Evolutionary conservation across 2,797 vertebrate genomes (phyloP).

Genomic region (Phoebastria nigripes): DNA sequence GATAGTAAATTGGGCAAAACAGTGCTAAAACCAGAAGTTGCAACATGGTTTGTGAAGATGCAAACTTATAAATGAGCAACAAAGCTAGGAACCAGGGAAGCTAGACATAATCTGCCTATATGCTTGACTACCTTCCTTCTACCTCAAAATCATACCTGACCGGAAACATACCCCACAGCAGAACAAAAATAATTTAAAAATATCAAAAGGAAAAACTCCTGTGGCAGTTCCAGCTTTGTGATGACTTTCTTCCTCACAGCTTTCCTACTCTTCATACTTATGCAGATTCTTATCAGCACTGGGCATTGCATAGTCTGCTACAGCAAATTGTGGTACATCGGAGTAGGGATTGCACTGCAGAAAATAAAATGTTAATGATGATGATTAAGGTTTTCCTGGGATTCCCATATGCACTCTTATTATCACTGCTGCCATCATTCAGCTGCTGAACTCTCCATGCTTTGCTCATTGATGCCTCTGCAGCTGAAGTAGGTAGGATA

Average conservation of each 20-base stretch:
- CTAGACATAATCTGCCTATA: background rate
- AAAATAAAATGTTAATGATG: slow-evolving; percentile 32
- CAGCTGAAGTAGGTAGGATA: background rate
- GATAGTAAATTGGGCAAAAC: background rate
- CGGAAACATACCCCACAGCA: background rate
- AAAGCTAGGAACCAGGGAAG: background rate
- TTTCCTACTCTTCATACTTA: background rate
- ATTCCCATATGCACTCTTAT: background rate
- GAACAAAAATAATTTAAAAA: background rate
- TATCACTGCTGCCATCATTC: slow-evolving; percentile 5
- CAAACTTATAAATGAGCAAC: background rate
- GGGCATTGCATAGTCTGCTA: background rate
- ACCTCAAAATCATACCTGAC: background rate
- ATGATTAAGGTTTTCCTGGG: slow-evolving; percentile 8
- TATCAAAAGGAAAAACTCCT: background rate
- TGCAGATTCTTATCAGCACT: background rate
- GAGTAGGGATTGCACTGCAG: background rate
- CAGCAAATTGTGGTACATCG: background rate
- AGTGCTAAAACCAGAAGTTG: background rate
- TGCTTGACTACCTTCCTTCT: background rate
- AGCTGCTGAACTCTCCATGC: background rate
- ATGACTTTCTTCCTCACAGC: background rate
- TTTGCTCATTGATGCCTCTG: background rate
- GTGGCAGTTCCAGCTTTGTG: background rate
- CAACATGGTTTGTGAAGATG: background rate